Percentiles rank a stretch among this genome's conserved stretches.
Evolutionary conservation across 2,113 vertebrate species (phyloP).

Genomic region (Damaliscus lunatus): DNA sequence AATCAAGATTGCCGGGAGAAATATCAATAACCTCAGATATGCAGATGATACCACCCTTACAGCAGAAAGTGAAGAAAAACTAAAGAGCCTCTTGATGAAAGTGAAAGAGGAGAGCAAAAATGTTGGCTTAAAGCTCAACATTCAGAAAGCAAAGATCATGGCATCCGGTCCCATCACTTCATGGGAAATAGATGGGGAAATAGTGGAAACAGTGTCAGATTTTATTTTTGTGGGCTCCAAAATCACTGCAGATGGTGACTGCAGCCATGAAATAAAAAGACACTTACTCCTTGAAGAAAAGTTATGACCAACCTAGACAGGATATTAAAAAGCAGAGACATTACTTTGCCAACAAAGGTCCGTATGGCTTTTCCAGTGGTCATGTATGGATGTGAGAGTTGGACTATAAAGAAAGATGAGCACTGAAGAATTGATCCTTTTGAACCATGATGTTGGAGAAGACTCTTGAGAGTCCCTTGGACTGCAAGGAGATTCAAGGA

Average conservation of each 20-base stretch:
- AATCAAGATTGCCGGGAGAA: background rate
- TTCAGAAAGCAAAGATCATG: background rate
- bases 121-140: background rate
- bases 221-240: background rate
- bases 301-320: background rate
- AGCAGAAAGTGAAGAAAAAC: background rate
- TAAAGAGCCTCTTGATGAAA: background rate
- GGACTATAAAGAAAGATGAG: background rate
- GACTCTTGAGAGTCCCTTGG: background rate
- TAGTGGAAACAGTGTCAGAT: background rate
- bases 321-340: background rate
- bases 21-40: background rate
- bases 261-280: background rate
- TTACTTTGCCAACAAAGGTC: background rate
- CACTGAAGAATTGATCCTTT: rapidly evolving
- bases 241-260: background rate
- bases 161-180: background rate
- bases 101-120: background rate
- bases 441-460: background rate
- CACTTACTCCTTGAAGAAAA: background rate
- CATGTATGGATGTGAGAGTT: background rate
- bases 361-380: background rate
- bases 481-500: background rate
- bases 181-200: background rate
- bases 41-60: background rate